Base-by-base conservation (phyloP, 1,140 invertebrate species). In the Pseudachorutes palmiensis region DNA sequence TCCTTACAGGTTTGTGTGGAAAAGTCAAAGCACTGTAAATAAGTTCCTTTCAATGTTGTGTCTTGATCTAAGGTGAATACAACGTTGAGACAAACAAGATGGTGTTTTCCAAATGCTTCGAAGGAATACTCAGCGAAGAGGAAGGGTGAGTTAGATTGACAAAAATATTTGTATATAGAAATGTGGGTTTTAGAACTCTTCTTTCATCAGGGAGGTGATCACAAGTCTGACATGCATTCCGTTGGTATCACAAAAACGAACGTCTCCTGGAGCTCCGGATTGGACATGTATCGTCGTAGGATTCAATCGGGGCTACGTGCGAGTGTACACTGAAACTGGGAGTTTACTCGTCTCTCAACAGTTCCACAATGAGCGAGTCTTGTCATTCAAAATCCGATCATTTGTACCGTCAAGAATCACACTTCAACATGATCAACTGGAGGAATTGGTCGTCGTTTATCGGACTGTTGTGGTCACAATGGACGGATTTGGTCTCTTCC, bases 201-300 rank as follows among this genome's bases (percentile, higher is more conserved):
- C 58, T 31, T 29, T 75, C 77, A 76, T 57, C 65, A 83, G 82
- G 63, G 84, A 86, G 77, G 77, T 75, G 70, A 80, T 86, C 55
- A 85, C 83, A 9, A 77, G 79, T 67, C 69, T 85, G 19, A 68
- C 83, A 60, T 82, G 83, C 78, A 74, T 87, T 76, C 83, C 87
- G 70, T 70, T 90, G 71, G 77, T 87, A 75, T 83, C 88, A 74
- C 83, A 88, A 74, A 82, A 84, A 74, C 83, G 81, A 64, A 81
- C 81, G 74, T 81, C 80, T 29, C 79, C 82, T 59, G 85, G 85
- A 75, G 84, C 83, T n/a, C 85, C 88, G 51, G 94, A 97, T 77
- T 97, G 94, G 94, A 94, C 92, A 16, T 94, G 91, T 78, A 84
- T 97, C 69, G 84, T 88, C 68, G 83, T 95, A 66, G 94, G 94